A percentile compares a stretch with the other conserved stretches of the same genome.
Conservation (phyloP, 2,888 invertebrate genomes). For the Volucella inanis region DNA sequence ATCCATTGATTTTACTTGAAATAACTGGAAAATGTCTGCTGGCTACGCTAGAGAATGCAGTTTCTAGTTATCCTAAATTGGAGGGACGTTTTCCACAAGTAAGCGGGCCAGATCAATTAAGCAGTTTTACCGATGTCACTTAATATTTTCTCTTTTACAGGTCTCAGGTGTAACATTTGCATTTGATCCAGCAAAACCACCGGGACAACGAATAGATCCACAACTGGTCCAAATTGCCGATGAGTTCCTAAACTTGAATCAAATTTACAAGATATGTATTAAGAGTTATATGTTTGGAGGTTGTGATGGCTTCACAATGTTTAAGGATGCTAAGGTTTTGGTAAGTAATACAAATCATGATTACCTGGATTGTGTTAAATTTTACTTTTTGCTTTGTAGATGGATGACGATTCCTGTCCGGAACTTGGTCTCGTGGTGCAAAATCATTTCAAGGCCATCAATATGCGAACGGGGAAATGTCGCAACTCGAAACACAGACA, state of each 20-base stretch:
- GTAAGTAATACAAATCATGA: constrained; percentile 83
- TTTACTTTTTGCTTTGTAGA: constrained; percentile 83
- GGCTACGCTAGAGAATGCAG: constrained; percentile 91
- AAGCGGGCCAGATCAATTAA: not conserved
- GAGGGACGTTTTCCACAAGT: constrained; percentile 95
- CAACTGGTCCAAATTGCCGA: constrained; percentile 92
- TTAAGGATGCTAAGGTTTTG: constrained; percentile 89
- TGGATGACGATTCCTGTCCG: constrained; percentile 93
- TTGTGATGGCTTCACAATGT: constrained; percentile 93
- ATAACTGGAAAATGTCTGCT: constrained; percentile 88
- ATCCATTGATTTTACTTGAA: constrained; percentile 90
- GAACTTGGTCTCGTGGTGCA: constrained; percentile 92
- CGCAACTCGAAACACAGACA: constrained; percentile 92
- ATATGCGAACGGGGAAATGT: constrained; percentile 88
- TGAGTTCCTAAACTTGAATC: constrained; percentile 89
- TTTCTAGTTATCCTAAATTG: constrained; percentile 92
- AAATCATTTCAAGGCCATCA: constrained; percentile 95
- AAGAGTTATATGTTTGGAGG: constrained; percentile 92
- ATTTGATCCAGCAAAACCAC: constrained; percentile 88
- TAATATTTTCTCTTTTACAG: constrained; percentile 80
- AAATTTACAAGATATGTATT: constrained; percentile 90
- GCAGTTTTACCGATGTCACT: too few relatives aligned
- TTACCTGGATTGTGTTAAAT: not conserved
- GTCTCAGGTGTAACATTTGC: constrained; percentile 90
- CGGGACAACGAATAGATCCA: constrained; percentile 88